phyloP scores from a whole-genome alignment of 2,888 invertebrate genomes.

The Bombylius discolor region DNA sequence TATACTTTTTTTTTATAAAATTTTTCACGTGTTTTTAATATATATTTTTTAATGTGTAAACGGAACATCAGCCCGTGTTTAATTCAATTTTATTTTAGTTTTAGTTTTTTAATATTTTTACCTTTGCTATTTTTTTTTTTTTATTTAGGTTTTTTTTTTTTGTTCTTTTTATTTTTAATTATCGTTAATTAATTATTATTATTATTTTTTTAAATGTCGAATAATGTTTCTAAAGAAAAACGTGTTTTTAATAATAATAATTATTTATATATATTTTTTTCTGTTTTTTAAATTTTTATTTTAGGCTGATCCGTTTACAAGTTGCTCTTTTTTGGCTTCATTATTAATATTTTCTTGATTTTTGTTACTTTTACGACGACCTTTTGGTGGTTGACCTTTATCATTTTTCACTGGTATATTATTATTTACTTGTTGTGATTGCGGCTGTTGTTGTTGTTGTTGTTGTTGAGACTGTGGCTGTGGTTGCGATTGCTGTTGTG shows the following conservation, averaged over 20 bases:
- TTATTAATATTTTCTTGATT: conserved; percentile 17
- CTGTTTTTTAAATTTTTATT: background rate
- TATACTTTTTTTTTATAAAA: background rate
- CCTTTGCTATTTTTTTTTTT: too few species aligned
- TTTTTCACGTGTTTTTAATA: background rate
- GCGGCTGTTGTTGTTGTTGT: conserved; percentile 5
- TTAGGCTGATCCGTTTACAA: conserved; percentile 27
- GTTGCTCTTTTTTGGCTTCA: conserved; percentile 30
- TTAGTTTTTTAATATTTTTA: too few species aligned
- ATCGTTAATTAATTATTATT: background rate
- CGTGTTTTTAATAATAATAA: too few species aligned
- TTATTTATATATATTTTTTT: too few species aligned
- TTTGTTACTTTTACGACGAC: conserved; percentile 13
- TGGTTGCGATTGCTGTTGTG: background rate
- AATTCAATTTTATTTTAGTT: background rate
- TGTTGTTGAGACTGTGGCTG: background rate
- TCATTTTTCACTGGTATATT: conserved; percentile 18
- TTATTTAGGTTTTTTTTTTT: too few species aligned
- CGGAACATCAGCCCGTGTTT: background rate
- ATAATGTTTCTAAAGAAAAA: background rate
- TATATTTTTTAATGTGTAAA: background rate
- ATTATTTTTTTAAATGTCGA: background rate
- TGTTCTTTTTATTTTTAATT: background rate
- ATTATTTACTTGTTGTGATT: conserved; percentile 19
- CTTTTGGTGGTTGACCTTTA: conserved; percentile 14